Percentiles rank a stretch among this genome's conserved stretches.
Conservation (phyloP, 1,140 invertebrate genomes). For the Anastatus disparis region DNA sequence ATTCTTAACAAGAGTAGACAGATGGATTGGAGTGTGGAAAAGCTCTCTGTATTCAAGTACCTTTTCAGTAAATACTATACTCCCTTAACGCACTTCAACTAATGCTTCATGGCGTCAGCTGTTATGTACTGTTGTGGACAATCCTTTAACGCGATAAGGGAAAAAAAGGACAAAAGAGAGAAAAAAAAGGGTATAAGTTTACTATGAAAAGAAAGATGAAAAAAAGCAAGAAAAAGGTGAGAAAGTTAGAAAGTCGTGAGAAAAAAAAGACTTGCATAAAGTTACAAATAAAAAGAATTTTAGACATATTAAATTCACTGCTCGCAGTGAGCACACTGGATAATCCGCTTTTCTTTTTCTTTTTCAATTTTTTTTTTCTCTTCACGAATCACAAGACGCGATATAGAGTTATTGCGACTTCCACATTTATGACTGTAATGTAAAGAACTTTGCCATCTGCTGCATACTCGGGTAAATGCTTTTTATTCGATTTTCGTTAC, state of each 20-base stretch:
- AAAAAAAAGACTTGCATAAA: not conserved
- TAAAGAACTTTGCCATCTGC: not conserved
- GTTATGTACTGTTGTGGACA: slow-evolving; percentile 58
- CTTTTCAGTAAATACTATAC: slow-evolving; percentile 45
- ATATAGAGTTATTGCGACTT: slow-evolving; percentile 40
- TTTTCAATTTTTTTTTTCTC: not conserved
- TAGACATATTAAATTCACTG: slow-evolving; percentile 43
- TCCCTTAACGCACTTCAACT: slow-evolving; percentile 42
- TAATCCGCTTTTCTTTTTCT: slow-evolving; percentile 42
- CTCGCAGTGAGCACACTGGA: slow-evolving; percentile 6
- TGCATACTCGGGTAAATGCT: slow-evolving; percentile 1
- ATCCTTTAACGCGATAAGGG: slow-evolving; percentile 41
- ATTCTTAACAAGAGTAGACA: slow-evolving; percentile 57
- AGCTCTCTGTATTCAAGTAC: slow-evolving; percentile 57
- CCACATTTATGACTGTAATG: slow-evolving; percentile 36
- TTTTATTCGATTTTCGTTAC: slow-evolving; percentile 16
- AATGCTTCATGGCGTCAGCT: slow-evolving; percentile 59
- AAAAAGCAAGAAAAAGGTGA: not conserved
- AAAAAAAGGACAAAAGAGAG: not conserved
- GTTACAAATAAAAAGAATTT: slow-evolving; percentile 8
- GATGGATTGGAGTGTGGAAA: slow-evolving; percentile 57
- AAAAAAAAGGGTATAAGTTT: not conserved
- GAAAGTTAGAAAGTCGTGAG: slow-evolving; percentile 13
- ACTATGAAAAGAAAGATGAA: not conserved
- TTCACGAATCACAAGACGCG: slow-evolving; percentile 9